Evolutionary conservation across 1,140 invertebrate genomes (phyloP).

Genomic region (Nasonia vitripennis): DNA sequence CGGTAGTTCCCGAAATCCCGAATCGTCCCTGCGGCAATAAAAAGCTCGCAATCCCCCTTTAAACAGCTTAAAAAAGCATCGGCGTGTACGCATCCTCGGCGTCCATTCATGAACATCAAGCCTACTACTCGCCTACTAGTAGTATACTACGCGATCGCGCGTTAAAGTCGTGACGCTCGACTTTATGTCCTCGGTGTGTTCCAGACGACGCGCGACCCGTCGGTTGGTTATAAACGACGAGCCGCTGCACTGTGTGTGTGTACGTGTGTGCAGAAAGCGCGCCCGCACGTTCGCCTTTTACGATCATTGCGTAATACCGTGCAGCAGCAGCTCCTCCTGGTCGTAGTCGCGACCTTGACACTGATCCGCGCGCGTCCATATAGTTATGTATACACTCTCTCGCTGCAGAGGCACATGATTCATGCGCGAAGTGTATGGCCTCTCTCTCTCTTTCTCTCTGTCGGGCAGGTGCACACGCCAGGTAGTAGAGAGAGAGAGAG

Average conservation of each 20-base stretch:
- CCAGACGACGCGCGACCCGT: slow-evolving; percentile 54
- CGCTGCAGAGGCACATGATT: slow-evolving; percentile 57
- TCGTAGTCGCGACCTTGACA: slow-evolving; percentile 70
- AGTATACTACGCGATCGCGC: slow-evolving; percentile 25
- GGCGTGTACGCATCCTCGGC: background rate
- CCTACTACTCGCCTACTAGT: background rate
- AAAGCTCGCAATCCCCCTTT: background rate
- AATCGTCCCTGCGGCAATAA: background rate
- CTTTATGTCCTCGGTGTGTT: slow-evolving; percentile 40
- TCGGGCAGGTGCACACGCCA: slow-evolving; percentile 31
- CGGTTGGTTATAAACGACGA: slow-evolving; percentile 24
- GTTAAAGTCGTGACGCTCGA: slow-evolving; percentile 48
- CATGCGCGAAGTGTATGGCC: slow-evolving; percentile 57
- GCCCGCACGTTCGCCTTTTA: slow-evolving; percentile 61
- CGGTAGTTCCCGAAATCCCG: background rate
- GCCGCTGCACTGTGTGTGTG: background rate
- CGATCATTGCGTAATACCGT: slow-evolving; percentile 65
- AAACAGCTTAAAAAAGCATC: background rate
- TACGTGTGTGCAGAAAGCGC: slow-evolving; percentile 27
- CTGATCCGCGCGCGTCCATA: slow-evolving; percentile 59
- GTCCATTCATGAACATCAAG: slow-evolving; percentile 12
- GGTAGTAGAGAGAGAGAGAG: slow-evolving; percentile 47
- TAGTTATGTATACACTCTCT: slow-evolving; percentile 21
- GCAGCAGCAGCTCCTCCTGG: slow-evolving; percentile 38
- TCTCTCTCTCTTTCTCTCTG: background rate